Evolutionary conservation across 2,888 invertebrate genomes (phyloP).

Genomic region (Gymnosoma rotundatum): DNA sequence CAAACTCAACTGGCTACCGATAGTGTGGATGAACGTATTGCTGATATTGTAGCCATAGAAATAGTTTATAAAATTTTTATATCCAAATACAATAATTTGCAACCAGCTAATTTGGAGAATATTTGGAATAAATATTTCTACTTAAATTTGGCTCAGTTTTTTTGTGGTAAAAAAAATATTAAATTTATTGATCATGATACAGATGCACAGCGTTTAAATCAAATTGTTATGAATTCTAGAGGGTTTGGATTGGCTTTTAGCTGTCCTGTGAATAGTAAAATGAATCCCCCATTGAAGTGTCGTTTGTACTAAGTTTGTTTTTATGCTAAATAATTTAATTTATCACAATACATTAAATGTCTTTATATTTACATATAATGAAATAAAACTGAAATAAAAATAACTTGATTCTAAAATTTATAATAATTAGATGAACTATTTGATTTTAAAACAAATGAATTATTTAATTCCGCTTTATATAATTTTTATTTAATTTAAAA

Average conservation of each 20-base stretch:
- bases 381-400: too few relatives aligned
- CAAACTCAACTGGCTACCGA: constrained; percentile 21
- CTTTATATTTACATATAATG: too few relatives aligned
- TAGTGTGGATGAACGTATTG: constrained; percentile 39
- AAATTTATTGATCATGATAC: constrained; percentile 75
- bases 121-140: constrained; percentile 72
- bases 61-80: neutral
- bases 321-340: neutral
- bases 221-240: constrained; percentile 74
- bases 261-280: constrained; percentile 72
- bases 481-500: too few relatives aligned
- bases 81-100: neutral
- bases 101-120: neutral
- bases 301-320: constrained; percentile 51
- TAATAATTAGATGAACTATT: too few relatives aligned
- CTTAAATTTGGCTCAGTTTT: constrained; percentile 78
- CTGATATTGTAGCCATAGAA: constrained; percentile 33
- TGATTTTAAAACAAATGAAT: too few relatives aligned
- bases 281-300: constrained; percentile 76
- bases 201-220: constrained; percentile 75
- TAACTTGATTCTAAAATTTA: too few relatives aligned
- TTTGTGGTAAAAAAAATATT: constrained; percentile 73
- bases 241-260: constrained; percentile 74
- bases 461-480: too few relatives aligned
- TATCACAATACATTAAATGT: too few relatives aligned